A percentile compares a stretch with the other conserved stretches of the same genome.
Conservation (phyloP, 1,140 invertebrate genomes). For the Matsumurasca onukii region DNA sequence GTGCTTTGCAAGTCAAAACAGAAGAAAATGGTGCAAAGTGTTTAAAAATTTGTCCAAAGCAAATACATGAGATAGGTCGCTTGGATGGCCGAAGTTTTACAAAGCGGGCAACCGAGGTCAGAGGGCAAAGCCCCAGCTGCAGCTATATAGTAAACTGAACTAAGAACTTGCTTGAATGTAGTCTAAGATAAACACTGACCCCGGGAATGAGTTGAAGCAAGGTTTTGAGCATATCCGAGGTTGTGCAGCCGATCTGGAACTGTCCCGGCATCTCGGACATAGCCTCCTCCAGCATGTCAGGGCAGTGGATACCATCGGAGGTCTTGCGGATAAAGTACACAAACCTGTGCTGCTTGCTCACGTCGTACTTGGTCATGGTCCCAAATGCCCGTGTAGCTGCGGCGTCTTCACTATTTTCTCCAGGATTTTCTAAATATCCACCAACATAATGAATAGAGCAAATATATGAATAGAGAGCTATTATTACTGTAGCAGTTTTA, state of each 20-base stretch:
- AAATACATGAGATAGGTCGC: too few species aligned
- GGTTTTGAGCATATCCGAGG: conserved; percentile 54
- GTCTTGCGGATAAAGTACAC: conserved; percentile 65
- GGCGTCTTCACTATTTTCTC: conserved; percentile 65
- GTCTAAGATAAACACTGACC: too few species aligned
- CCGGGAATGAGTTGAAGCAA: conserved; percentile 39
- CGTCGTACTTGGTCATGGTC: conserved; percentile 52
- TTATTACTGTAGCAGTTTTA: too few species aligned
- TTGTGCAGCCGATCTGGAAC: conserved; percentile 60
- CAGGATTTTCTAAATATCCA: conserved; percentile 58
- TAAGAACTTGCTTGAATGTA: too few species aligned
- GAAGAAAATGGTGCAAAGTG: too few species aligned
- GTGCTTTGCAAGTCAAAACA: too few species aligned
- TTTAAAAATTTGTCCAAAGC: too few species aligned
- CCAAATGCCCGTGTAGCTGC: conserved; percentile 65
- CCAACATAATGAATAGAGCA: conserved; percentile 13
- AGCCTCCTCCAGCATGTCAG: conserved; percentile 52
- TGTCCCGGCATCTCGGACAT: conserved; percentile 60
- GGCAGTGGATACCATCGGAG: conserved; percentile 58
- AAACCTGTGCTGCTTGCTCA: conserved; percentile 55
- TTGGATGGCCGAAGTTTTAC: too few species aligned
- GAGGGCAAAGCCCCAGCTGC: too few species aligned
- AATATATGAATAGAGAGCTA: not conserved
- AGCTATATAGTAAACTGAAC: too few species aligned
- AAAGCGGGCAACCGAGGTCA: too few species aligned